Evolutionary conservation across 1,140 invertebrate genomes (phyloP).

Genomic region (Atta texana): DNA sequence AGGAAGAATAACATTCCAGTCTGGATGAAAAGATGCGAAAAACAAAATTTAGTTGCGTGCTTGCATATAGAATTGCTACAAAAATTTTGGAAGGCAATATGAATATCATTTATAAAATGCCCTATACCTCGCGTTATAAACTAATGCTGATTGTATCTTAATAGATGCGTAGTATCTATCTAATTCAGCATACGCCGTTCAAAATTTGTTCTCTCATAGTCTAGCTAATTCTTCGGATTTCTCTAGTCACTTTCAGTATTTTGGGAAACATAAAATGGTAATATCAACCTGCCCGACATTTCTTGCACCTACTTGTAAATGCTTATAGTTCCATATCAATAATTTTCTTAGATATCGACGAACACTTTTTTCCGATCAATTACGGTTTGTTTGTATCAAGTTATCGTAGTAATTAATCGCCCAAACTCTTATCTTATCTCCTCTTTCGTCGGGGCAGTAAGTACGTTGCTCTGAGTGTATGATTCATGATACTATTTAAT

Average conservation of each 20-base stretch:
- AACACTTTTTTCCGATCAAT: conserved; percentile 70
- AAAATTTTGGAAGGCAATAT: conserved; percentile 82
- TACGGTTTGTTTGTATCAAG: conserved; percentile 57
- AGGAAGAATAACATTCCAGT: conserved; percentile 78
- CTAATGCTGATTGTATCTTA: conserved; percentile 81
- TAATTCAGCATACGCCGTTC: conserved; percentile 76
- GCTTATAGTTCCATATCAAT: conserved; percentile 72
- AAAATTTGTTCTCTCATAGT: conserved; percentile 74
- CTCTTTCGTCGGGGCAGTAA: conserved; percentile 76
- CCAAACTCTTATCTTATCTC: conserved; percentile 37
- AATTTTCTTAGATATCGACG: conserved; percentile 71
- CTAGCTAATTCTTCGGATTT: conserved; percentile 75
- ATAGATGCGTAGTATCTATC: conserved; percentile 78
- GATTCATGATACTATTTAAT: conserved; percentile 81
- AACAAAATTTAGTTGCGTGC: conserved; percentile 73
- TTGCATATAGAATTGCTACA: conserved; percentile 74
- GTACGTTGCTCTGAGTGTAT: conserved; percentile 81
- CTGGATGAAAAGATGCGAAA: conserved; percentile 66
- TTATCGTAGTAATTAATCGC: conserved; percentile 58
- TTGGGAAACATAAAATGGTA: conserved; percentile 65
- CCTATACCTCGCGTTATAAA: conserved; percentile 80
- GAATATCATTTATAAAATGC: conserved; percentile 80
- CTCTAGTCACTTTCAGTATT: conserved; percentile 73
- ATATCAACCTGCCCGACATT: conserved; percentile 59
- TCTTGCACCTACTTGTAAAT: conserved; percentile 76